Evolutionary conservation across 1,140 invertebrate genomes (phyloP).

Genomic region (Leptinotarsa undecemlineata): DNA sequence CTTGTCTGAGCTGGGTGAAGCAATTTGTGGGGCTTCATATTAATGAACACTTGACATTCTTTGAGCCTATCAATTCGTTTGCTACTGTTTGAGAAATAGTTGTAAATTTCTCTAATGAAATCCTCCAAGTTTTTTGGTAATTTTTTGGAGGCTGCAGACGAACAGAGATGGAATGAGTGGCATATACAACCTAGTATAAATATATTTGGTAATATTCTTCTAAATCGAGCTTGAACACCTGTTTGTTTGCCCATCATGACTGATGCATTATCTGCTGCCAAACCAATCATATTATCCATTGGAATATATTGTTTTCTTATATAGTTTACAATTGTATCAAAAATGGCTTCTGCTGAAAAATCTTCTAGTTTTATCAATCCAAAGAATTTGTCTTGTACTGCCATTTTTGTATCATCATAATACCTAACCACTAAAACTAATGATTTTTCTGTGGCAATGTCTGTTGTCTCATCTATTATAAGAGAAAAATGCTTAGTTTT

Average conservation of each 20-base stretch:
- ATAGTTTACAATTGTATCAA: not conserved
- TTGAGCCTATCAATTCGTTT: constrained; percentile 13
- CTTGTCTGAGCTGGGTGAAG: constrained; percentile 18
- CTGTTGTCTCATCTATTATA: constrained; percentile 27
- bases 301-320: constrained; percentile 8
- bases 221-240: constrained; percentile 4
- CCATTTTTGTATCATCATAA: too few relatives aligned
- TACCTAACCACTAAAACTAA: constrained; percentile 7
- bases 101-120: constrained; percentile 23
- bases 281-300: constrained; percentile 20
- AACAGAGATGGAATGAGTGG: constrained; percentile 28
- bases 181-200: constrained; percentile 22
- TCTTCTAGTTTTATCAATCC: constrained; percentile 10
- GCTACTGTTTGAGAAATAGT: constrained; percentile 15
- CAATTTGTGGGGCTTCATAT: constrained; percentile 13
- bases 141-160: constrained; percentile 12
- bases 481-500: not conserved
- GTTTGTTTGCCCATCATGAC: constrained; percentile 22
- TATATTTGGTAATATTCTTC: constrained; percentile 7
- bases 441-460: constrained; percentile 17
- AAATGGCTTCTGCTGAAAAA: not conserved
- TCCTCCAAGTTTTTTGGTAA: constrained; percentile 21
- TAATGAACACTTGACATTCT: constrained; percentile 26
- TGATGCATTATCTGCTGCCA: constrained; percentile 25
- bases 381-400: constrained; percentile 9